phyloP scores from a whole-genome alignment of 2,888 invertebrate genomes.

The Busseola fusca region DNA sequence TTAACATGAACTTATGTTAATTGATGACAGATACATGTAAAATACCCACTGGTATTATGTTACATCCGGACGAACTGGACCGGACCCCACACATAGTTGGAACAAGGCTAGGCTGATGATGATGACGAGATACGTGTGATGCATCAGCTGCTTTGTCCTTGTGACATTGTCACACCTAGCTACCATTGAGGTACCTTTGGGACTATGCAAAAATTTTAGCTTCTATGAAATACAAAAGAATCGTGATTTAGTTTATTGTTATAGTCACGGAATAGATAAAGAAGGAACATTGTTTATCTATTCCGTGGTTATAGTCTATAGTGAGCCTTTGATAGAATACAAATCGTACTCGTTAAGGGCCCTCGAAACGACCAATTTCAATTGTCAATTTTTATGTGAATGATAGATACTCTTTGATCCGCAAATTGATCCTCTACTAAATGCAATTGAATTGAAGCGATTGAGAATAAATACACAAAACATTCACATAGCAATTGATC shows the following conservation, averaged over 20 bases:
- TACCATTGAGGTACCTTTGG: neutral
- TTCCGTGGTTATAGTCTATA: too few relatives aligned
- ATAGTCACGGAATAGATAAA: too few relatives aligned
- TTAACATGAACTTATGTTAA: slow-evolving; percentile 19
- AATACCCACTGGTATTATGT: too few relatives aligned
- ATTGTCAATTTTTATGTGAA: neutral
- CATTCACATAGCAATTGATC: neutral
- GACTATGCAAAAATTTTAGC: neutral
- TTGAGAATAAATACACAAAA: neutral
- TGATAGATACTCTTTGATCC: neutral
- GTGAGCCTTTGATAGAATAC: neutral
- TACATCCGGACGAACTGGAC: too few relatives aligned
- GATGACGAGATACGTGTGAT: slow-evolving; percentile 6
- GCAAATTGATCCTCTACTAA: neutral
- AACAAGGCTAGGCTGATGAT: too few relatives aligned
- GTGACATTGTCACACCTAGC: slow-evolving; percentile 10
- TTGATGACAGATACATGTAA: slow-evolving; percentile 4
- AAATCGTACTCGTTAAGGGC: neutral
- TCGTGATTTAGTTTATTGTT: too few relatives aligned
- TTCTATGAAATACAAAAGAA: neutral
- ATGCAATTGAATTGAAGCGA: neutral
- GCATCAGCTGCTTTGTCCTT: neutral
- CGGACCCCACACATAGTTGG: too few relatives aligned
- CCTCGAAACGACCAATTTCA: neutral
- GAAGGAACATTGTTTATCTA: too few relatives aligned